A percentile compares a stretch with the other conserved stretches of the same genome.
Evolutionary conservation across 2,113 vertebrate species (phyloP).

Genomic region (Synodontis membranacea): DNA sequence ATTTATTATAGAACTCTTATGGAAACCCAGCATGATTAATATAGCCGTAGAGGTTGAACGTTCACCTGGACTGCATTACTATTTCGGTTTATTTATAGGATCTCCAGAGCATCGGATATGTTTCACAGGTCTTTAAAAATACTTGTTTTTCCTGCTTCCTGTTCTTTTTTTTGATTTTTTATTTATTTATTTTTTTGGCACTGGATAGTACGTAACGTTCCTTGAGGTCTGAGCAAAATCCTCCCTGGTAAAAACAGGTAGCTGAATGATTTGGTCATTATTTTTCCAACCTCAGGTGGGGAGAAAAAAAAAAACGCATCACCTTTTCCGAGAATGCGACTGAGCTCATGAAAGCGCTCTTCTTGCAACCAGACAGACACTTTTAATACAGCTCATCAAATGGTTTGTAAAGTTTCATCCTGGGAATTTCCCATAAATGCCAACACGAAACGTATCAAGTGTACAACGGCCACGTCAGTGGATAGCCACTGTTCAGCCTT

Average conservation of each 20-base stretch:
- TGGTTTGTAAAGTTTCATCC: slow-evolving; percentile 30
- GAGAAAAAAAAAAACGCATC: slow-evolving; percentile 39
- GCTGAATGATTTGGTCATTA: not conserved
- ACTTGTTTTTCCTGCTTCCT: not conserved
- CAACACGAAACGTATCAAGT: not conserved
- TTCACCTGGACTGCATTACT: not conserved
- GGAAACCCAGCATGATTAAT: not conserved
- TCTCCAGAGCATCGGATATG: not conserved
- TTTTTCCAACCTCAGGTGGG: slow-evolving; percentile 5
- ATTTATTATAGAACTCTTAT: not conserved
- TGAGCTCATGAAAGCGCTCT: slow-evolving; percentile 19
- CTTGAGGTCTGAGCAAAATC: not conserved
- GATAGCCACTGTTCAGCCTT: not conserved
- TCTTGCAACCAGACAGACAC: slow-evolving; percentile 20
- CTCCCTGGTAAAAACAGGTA: slow-evolving; percentile 6
- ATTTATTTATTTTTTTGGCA: not conserved
- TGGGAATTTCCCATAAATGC: slow-evolving; percentile 36
- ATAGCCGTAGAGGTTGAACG: not conserved
- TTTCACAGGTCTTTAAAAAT: slow-evolving; percentile 5
- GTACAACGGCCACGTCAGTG: not conserved
- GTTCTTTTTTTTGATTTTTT: not conserved
- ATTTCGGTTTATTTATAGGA: slow-evolving; percentile 10
- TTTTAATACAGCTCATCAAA: slow-evolving; percentile 25
- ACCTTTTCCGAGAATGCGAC: not conserved
- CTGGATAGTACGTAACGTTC: slow-evolving; percentile 3